phyloP scores from a whole-genome alignment of 2,888 invertebrate genomes.

The Zhuqinia jingwanae region DNA sequence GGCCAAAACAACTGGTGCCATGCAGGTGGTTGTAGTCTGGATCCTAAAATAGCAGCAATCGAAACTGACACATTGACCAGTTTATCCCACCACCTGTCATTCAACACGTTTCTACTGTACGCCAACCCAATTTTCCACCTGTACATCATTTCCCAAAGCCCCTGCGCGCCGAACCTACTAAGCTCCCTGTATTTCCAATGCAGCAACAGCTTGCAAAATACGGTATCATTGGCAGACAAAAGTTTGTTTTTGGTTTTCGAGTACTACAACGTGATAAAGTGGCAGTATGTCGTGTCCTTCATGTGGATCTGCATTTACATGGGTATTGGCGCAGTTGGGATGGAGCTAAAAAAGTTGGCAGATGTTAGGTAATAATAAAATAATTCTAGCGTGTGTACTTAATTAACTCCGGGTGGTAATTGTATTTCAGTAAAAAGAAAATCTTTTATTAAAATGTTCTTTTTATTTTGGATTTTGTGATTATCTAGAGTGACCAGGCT shows the following conservation, averaged over 20 bases:
- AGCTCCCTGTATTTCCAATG: constrained; percentile 34
- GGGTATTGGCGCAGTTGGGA: background rate
- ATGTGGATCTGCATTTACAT: background rate
- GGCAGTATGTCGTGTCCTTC: constrained; percentile 26
- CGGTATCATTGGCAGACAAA: background rate
- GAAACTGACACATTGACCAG: too few species aligned
- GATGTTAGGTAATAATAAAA: background rate
- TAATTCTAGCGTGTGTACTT: background rate
- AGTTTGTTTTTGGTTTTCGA: constrained; percentile 15
- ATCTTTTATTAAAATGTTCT: background rate
- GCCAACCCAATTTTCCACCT: constrained; percentile 10
- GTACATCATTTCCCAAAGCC: background rate
- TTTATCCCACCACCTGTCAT: background rate
- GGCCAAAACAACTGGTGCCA: too few species aligned
- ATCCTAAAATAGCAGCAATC: too few species aligned
- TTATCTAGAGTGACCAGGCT: too few species aligned
- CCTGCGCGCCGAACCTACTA: constrained; percentile 39
- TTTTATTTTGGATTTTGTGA: background rate
- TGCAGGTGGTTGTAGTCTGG: too few species aligned
- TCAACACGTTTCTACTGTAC: constrained; percentile 10
- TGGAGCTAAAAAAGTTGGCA: constrained; percentile 3
- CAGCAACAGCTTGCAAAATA: background rate
- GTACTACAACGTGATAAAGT: background rate
- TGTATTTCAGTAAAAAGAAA: too few species aligned
- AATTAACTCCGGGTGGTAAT: too few species aligned